Evolutionary conservation across 2,797 vertebrate species (phyloP).

Genomic region (Lepilemur ruficaudatus): DNA sequence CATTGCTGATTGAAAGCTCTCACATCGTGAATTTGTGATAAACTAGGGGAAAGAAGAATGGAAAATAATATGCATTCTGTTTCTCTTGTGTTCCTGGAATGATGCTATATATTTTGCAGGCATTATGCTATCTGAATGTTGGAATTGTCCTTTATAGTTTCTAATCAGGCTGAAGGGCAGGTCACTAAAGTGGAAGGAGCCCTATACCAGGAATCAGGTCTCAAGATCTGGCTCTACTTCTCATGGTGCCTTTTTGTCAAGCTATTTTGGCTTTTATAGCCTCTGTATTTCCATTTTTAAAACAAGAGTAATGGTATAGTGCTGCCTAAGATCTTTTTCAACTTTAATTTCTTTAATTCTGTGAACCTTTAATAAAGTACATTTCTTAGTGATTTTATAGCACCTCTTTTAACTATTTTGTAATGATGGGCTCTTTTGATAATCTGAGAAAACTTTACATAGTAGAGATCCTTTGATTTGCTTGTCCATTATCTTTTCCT

Average conservation of each 20-base stretch:
- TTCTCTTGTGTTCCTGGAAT: not conserved
- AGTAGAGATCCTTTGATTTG: not conserved
- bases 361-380: not conserved
- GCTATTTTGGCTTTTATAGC: not conserved
- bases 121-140: not conserved
- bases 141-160: not conserved
- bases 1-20: not conserved
- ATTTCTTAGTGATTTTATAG: not conserved
- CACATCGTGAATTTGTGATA: not conserved
- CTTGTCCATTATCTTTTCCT: not conserved
- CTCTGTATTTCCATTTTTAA: not conserved
- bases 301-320: not conserved
- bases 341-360: not conserved
- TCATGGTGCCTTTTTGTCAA: not conserved
- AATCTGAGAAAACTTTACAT: not conserved
- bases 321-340: not conserved
- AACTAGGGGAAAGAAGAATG: not conserved
- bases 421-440: not conserved
- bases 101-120: not conserved
- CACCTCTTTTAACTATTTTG: not conserved
- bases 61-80: accelerated
- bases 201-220: not conserved
- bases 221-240: not conserved
- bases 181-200: not conserved
- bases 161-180: not conserved